Evolutionary conservation across 2,888 invertebrate species (phyloP).

Genomic region (Hemaris fuciformis): DNA sequence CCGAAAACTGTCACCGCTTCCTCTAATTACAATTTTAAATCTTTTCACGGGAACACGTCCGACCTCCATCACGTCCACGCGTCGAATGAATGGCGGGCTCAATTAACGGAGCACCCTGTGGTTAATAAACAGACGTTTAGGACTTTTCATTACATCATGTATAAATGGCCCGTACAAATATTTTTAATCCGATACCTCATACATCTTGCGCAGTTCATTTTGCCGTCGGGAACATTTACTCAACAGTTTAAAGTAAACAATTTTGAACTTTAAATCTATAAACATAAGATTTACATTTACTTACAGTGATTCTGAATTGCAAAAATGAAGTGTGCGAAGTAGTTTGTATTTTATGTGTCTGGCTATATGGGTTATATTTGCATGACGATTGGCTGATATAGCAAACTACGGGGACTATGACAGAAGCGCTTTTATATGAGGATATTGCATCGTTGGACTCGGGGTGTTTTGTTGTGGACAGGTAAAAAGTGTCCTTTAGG

Average conservation of each 20-base stretch:
- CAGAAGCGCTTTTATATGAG: conserved; percentile 46
- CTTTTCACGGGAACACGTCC: conserved; percentile 54
- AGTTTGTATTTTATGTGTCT: not conserved
- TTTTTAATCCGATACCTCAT: conserved; percentile 79
- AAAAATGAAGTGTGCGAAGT: not conserved
- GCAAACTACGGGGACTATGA: conserved; percentile 1
- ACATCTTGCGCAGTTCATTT: conserved; percentile 80
- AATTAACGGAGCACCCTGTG: conserved; percentile 71
- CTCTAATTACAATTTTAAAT: conserved; percentile 52
- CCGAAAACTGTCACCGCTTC: conserved; percentile 21
- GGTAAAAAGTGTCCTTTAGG: conserved; percentile 36
- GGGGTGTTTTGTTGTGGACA: conserved; percentile 51
- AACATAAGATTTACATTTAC: not conserved
- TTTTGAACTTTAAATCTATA: conserved; percentile 31
- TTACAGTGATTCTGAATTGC: not conserved
- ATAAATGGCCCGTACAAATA: conserved; percentile 80
- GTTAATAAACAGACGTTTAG: conserved; percentile 59
- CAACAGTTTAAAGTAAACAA: conserved; percentile 27
- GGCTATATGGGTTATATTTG: not conserved
- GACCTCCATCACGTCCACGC: conserved; percentile 63
- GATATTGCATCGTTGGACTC: conserved; percentile 58
- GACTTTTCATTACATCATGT: conserved; percentile 74
- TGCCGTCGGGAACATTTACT: conserved; percentile 66
- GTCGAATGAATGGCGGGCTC: conserved; percentile 26
- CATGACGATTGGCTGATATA: not conserved